Evolutionary conservation across 2,888 invertebrate species (phyloP).

Genomic region (Halictus ligatus): DNA sequence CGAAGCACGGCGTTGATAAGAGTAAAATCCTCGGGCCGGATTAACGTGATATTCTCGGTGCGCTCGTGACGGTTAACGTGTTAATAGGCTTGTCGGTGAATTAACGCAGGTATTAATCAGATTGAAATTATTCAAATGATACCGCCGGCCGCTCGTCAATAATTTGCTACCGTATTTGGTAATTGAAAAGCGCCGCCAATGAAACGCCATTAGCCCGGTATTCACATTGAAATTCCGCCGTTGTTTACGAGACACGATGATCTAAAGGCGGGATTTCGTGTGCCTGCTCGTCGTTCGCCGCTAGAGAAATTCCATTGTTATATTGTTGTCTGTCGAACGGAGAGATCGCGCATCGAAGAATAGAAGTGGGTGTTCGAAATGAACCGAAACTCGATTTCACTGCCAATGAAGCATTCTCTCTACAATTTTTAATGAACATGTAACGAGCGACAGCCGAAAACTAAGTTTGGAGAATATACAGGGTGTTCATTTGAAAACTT

Average conservation of each 20-base stretch:
- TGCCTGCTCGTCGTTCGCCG: neutral
- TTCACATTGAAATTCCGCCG: neutral
- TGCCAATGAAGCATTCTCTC: too few relatives aligned
- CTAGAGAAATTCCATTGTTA: neutral
- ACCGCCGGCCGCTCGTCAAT: neutral
- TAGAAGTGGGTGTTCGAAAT: neutral
- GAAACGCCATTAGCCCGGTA: neutral
- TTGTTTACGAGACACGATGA: neutral
- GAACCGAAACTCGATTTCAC: neutral
- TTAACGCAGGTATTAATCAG: conserved; percentile 3
- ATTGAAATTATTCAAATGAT: conserved; percentile 3
- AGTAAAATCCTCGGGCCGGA: neutral
- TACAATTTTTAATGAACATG: too few relatives aligned
- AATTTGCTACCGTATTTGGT: neutral
- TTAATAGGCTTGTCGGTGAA: neutral
- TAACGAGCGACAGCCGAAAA: too few relatives aligned
- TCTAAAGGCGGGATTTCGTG: neutral
- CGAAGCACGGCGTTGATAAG: neutral
- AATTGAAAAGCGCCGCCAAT: neutral
- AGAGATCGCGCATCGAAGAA: neutral
- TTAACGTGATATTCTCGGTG: neutral
- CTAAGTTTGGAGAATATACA: too few relatives aligned
- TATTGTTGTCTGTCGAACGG: neutral
- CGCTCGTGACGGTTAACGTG: neutral
- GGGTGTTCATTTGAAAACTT: too few relatives aligned